Base-by-base conservation (phyloP, 2,888 invertebrate species). In the Hypolimnas misippus region DNA sequence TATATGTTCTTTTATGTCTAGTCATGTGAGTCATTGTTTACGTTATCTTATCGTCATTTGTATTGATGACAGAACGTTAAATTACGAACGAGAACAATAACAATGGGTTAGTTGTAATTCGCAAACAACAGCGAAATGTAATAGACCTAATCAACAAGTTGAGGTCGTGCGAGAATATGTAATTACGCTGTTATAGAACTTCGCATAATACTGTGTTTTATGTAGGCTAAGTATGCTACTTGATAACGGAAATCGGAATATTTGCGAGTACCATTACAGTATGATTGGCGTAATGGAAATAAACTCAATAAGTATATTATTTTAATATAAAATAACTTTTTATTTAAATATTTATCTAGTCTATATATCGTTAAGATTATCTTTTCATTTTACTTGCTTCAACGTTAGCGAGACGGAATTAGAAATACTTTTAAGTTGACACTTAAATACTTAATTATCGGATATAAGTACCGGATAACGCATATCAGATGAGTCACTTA, bases 21-120 rank as follows among this genome's bases (percentile, higher is more conserved):
- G 46, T 35, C 52, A 19, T 12, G 52, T 63, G 51, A 56, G 57
- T 66, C 63, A 63, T 52, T 65, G 56, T 65, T 60, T 58, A 58
- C 35, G 10, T 51, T 61, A 57, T 57, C 63, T 60, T 50, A 57
- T 63, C 60, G 35, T n/a, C n/a, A 38, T 38, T 44, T 50, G 44
- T 21, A 25, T 44, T 50, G 38, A 53, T 54, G 53, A 38, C 35
- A 49, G 35, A 54, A 49, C 16, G 25, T 38, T 55, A 44, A 44
- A 38, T 2, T 17, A 35, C 44, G n/a, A 51, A 21, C 25, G 8
- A 16, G 46, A 54, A 54, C 38, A 57, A 57, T 57, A 44, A 17
- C 35, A 42, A 46, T 46, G 44, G 19, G 21, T 16, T 21, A 49
- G 12, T 38, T 40, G 35, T 60, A 46, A 21, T 10, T 57, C 21